phyloP scores from a whole-genome alignment of 2,113 vertebrate species.

The Phocoena phocoena region DNA sequence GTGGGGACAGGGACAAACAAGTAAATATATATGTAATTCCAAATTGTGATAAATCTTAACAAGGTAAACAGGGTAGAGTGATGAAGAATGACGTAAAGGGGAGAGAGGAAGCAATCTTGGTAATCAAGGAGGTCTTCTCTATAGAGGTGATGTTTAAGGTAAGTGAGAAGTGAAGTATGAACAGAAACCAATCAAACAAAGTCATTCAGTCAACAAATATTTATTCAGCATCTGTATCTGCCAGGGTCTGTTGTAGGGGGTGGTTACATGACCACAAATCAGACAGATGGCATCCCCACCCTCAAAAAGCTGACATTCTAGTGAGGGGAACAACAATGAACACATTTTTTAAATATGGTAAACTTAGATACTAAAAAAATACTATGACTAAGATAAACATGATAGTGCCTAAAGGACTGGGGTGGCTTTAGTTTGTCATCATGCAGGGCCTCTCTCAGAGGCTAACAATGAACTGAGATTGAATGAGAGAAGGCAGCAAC shows the following conservation, averaged over 20 bases:
- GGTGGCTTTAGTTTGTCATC: not conserved
- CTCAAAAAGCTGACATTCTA: not conserved
- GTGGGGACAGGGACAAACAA: not conserved
- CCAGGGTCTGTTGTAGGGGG: not conserved
- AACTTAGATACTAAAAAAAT: slow-evolving; percentile 23
- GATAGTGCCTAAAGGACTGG: not conserved
- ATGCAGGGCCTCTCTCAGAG: not conserved
- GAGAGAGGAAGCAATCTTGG: not conserved
- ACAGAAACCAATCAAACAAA: not conserved
- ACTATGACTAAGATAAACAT: not conserved
- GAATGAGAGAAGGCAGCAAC: not conserved
- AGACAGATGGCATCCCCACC: not conserved
- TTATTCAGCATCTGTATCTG: not conserved
- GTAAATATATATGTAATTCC: not conserved
- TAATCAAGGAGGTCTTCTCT: not conserved
- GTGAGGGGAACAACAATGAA: not conserved
- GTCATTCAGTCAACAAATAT: slow-evolving; percentile 12
- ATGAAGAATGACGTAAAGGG: not conserved
- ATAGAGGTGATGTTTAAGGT: not conserved
- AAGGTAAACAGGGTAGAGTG: not conserved
- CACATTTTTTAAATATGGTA: not conserved
- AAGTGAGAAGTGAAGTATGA: not conserved
- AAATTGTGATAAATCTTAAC: slow-evolving; percentile 8
- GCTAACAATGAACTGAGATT: not conserved
- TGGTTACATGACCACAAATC: not conserved